Base-by-base conservation (phyloP, 2,888 invertebrate species). In the Apotomis capreana region DNA sequence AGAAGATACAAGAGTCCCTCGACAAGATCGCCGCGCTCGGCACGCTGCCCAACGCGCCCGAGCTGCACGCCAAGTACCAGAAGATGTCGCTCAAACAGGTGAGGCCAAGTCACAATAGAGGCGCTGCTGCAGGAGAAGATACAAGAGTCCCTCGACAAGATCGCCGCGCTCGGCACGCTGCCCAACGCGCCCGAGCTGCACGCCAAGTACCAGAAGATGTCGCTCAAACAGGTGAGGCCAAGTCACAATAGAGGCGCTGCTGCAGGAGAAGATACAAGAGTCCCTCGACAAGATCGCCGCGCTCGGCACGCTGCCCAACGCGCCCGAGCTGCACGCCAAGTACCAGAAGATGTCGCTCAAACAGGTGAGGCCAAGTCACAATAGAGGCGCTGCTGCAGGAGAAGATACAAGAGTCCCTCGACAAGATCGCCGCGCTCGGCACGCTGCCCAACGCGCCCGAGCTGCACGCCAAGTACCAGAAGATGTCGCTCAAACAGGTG, bases 1-100 rank as follows among this genome's bases (percentile, higher is more conserved):
- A 98, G 86, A 99, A 99, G 90, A 98, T 98, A 79, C 97, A 98
- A 71, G 99, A 99, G 81, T 98, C 98, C 74, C 95, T 98, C 10
- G 97, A 98, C 84, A 99, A 99, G 92, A 99, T 99, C 68, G 96
- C 98, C 5, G 98, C 99, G 74, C 91, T 99, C 13, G 99, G 99
- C 0, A 98, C 99, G 0, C 89, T 99, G 80, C 99, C 99, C 0
- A 93, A 94, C 76, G 97, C 97, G 68, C 96, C 97, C 8, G 99
- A 99, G 79, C 95, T 98, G 5, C 98, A 99, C 89, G 94, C 97
- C 65, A 95, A 95, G 70, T 97, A 96, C 80, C 95, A 95, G 76
- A 95, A 95, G 79, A 94, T 97, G 94, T 95, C 96, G 0, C 94
- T 97, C 0, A 96, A 97, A 89, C 95, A 95, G 88, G 95, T 95